phyloP scores from a whole-genome alignment of 1,140 invertebrate genomes.

The Drosophila ironensis region DNA sequence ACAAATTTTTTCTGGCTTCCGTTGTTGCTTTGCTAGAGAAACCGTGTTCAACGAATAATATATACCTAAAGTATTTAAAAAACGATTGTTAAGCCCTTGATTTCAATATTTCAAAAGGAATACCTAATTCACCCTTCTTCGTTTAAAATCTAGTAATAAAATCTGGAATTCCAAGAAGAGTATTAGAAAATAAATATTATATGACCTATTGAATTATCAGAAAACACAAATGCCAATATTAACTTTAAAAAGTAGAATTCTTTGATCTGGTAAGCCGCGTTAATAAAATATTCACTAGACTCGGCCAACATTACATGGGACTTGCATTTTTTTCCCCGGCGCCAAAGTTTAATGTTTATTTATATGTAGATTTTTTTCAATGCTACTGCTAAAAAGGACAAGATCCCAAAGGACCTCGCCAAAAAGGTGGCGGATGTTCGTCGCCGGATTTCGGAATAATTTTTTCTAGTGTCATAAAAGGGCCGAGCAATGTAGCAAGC shows the following conservation, averaged over 20 bases:
- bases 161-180: not conserved
- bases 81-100: not conserved
- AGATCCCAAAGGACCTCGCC: conserved; percentile 37
- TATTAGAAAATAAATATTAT: not conserved
- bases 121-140: too few species aligned
- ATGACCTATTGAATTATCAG: not conserved
- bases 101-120: too few species aligned
- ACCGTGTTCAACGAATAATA: not conserved
- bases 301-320: not conserved
- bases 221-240: not conserved
- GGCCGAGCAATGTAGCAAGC: conserved; percentile 16
- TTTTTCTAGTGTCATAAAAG: conserved; percentile 64
- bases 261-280: not conserved
- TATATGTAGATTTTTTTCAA: conserved; percentile 74
- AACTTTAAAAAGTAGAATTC: too few species aligned
- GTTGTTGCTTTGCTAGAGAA: conserved; percentile 21
- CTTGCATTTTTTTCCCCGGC: conserved; percentile 11
- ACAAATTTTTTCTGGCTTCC: conserved; percentile 53
- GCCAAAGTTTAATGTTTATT: conserved; percentile 71
- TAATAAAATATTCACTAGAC: not conserved
- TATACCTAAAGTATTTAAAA: conserved; percentile 1
- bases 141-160: not conserved
- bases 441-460: conserved; percentile 58
- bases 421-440: conserved; percentile 62
- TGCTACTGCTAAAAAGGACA: conserved; percentile 45